Conservation (phyloP, 1,140 invertebrate species). For the Prorops nasuta region DNA sequence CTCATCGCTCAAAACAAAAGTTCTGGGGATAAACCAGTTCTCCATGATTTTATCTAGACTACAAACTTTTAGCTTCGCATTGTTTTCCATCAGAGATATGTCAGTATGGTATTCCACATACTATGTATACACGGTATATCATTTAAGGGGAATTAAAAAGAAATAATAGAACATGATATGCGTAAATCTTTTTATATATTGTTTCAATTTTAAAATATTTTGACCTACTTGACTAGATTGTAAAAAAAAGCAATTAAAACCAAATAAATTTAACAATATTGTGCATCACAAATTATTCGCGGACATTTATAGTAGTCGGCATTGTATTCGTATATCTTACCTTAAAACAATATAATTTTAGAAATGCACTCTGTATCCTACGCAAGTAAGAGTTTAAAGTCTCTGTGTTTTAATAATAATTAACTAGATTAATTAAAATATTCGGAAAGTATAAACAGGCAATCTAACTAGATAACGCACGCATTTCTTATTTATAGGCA, state of each 20-base stretch:
- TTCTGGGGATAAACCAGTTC: too few species aligned
- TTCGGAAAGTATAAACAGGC: not conserved
- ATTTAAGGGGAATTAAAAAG: too few species aligned
- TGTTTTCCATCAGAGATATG: too few species aligned
- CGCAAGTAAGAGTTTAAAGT: slow-evolving; percentile 7
- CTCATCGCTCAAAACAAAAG: too few species aligned
- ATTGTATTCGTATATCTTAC: slow-evolving; percentile 21
- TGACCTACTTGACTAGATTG: slow-evolving; percentile 51
- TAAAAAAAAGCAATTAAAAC: slow-evolving; percentile 48
- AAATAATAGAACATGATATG: slow-evolving; percentile 32
- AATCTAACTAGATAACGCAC: slow-evolving; percentile 4
- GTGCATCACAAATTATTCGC: slow-evolving; percentile 43
- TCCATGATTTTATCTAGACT: too few species aligned
- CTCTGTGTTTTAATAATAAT: not conserved
- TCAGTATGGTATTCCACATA: too few species aligned
- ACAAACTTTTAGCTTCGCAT: too few species aligned
- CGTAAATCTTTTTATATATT: slow-evolving; percentile 49
- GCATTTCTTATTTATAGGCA: too few species aligned
- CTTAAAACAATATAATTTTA: not conserved
- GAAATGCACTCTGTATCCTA: slow-evolving; percentile 5
- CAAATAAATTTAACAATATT: slow-evolving; percentile 40
- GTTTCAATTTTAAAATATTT: slow-evolving; percentile 46
- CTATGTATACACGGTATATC: too few species aligned
- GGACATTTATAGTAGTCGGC: slow-evolving; percentile 26
- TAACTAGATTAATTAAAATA: not conserved